Evolutionary conservation across 2,113 vertebrate genomes (phyloP).

Genomic region (Tautogolabrus adspersus): DNA sequence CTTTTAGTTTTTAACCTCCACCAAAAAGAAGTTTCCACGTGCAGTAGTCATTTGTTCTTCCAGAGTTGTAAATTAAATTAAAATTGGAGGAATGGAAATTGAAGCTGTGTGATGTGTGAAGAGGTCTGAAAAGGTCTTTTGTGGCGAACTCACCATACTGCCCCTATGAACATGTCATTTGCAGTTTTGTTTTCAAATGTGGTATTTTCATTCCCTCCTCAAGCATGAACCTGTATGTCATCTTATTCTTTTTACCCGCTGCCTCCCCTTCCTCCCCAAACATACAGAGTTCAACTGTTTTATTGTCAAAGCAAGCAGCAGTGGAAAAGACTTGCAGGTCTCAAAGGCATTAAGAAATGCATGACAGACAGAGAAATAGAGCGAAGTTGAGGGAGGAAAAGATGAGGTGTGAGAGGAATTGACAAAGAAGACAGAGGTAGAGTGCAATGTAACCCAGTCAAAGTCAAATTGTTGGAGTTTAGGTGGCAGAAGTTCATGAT

Average conservation of each 20-base stretch:
- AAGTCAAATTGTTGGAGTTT: conserved; percentile 28
- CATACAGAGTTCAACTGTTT: conserved; percentile 61
- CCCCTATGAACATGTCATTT: not conserved
- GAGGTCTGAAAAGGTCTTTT: too few species aligned
- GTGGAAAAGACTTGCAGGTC: conserved; percentile 52
- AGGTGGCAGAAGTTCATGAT: not conserved
- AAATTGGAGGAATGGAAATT: too few species aligned
- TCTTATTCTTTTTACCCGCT: not conserved
- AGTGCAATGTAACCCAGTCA: not conserved
- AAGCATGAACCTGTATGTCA: not conserved
- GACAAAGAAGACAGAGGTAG: conserved; percentile 32
- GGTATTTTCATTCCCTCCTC: not conserved
- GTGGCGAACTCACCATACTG: not conserved
- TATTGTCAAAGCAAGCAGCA: conserved; percentile 66
- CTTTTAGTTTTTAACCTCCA: too few species aligned
- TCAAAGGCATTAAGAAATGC: conserved; percentile 70
- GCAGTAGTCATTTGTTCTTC: too few species aligned
- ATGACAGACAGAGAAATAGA: conserved; percentile 57
- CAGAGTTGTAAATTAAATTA: too few species aligned
- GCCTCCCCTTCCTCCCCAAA: not conserved
- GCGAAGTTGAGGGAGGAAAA: conserved; percentile 44
- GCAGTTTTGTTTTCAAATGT: conserved; percentile 6
- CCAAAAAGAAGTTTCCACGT: too few species aligned
- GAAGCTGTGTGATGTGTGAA: too few species aligned
- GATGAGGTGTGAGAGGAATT: conserved; percentile 36